Evolutionary conservation across 2,797 vertebrate genomes (phyloP).

Genomic region (Decapterus maruadsi): DNA sequence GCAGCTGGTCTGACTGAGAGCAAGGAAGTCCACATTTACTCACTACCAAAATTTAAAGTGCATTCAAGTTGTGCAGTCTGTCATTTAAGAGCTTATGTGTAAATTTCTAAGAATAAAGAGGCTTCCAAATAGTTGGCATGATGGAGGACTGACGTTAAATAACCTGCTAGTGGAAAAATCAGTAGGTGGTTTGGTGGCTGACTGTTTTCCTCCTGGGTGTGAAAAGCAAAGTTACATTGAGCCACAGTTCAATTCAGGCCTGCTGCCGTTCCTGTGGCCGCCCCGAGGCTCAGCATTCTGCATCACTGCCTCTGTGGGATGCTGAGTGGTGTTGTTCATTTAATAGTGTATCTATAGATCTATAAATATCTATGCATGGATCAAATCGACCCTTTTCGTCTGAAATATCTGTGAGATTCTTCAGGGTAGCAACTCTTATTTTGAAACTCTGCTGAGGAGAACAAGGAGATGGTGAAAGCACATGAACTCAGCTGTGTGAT

Average conservation of each 20-base stretch:
- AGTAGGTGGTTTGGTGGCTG: conserved; percentile 59
- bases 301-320: conserved; percentile 62
- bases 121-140: conserved; percentile 12
- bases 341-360: neutral
- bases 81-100: conserved; percentile 2
- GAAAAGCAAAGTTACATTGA: conserved; percentile 57
- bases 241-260: conserved; percentile 66
- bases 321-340: conserved; percentile 11
- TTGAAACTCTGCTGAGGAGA: conserved; percentile 32
- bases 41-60: neutral
- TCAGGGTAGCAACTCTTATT: conserved; percentile 24
- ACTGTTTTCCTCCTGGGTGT: conserved; percentile 61
- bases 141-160: conserved; percentile 53
- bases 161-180: conserved; percentile 81
- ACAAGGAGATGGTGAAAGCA: conserved; percentile 28
- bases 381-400: conserved; percentile 12
- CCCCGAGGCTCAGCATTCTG: conserved; percentile 64
- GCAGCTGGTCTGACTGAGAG: neutral
- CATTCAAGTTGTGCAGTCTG: neutral
- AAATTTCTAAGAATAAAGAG: conserved; percentile 22
- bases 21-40: neutral
- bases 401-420: conserved; percentile 14
- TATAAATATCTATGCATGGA: conserved; percentile 9
- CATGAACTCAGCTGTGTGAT: conserved; percentile 42
- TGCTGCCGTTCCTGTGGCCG: conserved; percentile 40